Conservation (phyloP, 2,797 vertebrate genomes). For the Rhodeus uyekii region DNA sequence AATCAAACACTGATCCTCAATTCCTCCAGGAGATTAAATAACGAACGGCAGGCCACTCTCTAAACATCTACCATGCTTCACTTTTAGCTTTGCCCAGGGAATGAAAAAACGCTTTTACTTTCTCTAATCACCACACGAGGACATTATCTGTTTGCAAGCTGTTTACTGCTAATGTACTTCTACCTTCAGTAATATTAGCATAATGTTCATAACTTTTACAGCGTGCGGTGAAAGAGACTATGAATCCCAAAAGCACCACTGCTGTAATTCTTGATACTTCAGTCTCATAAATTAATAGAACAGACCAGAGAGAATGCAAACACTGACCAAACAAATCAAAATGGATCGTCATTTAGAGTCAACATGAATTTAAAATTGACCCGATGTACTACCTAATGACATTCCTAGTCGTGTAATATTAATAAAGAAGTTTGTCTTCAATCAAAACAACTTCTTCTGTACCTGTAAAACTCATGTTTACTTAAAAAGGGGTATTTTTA, state of each 20-base stretch:
- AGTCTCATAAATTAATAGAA: neutral
- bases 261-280: neutral
- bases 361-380: neutral
- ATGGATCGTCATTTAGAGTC: neutral
- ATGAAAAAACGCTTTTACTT: neutral
- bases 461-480: neutral
- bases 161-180: constrained; percentile 11
- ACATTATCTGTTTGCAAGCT: constrained; percentile 16
- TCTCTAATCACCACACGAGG: neutral
- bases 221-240: neutral
- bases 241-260: neutral
- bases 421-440: neutral
- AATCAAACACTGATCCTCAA: constrained; percentile 71
- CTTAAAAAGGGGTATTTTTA: neutral
- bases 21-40: constrained; percentile 48
- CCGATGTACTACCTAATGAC: neutral
- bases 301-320: neutral
- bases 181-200: constrained; percentile 1
- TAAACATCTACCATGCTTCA: constrained; percentile 34
- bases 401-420: neutral
- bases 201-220: constrained; percentile 1
- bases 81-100: constrained; percentile 18
- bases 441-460: neutral
- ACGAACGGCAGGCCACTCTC: constrained; percentile 9
- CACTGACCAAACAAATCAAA: neutral